Percentiles rank a stretch among this genome's conserved stretches.
Evolutionary conservation across 2,113 vertebrate species (phyloP).

Genomic region (Microcebus griseorufus): DNA sequence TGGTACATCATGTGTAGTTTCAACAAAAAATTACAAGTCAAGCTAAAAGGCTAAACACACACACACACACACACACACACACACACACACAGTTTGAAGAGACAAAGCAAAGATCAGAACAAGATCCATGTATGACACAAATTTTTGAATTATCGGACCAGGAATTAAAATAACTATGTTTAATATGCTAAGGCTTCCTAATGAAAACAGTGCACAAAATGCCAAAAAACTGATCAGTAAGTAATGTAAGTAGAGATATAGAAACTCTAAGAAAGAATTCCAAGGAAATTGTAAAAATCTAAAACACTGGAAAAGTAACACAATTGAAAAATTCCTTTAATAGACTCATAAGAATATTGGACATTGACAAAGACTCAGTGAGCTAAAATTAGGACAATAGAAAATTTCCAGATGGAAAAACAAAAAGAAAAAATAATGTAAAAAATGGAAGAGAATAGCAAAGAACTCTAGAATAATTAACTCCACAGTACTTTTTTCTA

Average conservation of each 20-base stretch:
- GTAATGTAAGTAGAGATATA: not conserved
- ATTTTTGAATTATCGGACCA: not conserved
- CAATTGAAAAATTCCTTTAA: not conserved
- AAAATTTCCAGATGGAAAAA: not conserved
- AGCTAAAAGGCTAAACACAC: not conserved
- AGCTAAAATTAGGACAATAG: not conserved
- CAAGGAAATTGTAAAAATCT: not conserved
- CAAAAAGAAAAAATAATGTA: not conserved
- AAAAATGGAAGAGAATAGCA: not conserved
- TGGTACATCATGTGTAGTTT: not conserved
- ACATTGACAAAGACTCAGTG: not conserved
- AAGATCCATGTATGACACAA: not conserved
- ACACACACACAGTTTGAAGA: not conserved
- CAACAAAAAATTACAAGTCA: not conserved
- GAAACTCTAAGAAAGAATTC: not conserved
- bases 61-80: too few species aligned
- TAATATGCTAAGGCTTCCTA: not conserved
- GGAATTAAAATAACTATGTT: not conserved
- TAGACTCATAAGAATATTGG: not conserved
- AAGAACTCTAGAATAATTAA: not conserved
- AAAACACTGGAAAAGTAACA: not conserved
- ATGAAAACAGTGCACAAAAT: not conserved
- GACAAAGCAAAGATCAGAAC: not conserved
- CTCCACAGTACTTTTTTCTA: not conserved
- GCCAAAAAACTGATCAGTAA: not conserved